Evolutionary conservation across 2,113 vertebrate species (phyloP).

Genomic region (Dipodomys merriami): DNA sequence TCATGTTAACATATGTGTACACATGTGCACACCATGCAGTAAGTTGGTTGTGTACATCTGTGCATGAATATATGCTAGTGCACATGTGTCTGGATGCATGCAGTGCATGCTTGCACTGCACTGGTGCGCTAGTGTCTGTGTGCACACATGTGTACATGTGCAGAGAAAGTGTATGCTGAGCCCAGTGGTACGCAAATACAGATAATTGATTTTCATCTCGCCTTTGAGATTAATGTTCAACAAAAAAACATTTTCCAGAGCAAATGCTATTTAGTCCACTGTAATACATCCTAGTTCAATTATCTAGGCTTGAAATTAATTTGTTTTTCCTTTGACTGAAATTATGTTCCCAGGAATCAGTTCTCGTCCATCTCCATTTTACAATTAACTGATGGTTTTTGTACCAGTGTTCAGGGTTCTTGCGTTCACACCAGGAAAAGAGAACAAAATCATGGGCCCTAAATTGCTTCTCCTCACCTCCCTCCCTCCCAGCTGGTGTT

Average conservation of each 20-base stretch:
- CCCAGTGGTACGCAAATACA: not conserved
- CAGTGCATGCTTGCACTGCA: not conserved
- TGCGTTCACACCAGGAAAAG: not conserved
- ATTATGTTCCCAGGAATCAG: constrained; percentile 7
- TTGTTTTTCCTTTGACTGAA: constrained; percentile 6
- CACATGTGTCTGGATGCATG: not conserved
- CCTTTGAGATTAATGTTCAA: not conserved
- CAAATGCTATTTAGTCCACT: not conserved
- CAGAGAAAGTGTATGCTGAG: not conserved
- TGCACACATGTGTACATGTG: not conserved
- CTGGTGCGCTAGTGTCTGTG: not conserved
- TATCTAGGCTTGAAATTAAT: not conserved
- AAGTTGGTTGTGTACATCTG: too few relatives aligned
- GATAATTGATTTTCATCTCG: not conserved
- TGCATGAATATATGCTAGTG: too few relatives aligned
- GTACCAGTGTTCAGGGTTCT: not conserved
- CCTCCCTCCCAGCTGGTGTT: too few relatives aligned
- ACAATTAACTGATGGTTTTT: not conserved
- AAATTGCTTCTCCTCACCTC: not conserved
- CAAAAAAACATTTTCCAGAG: not conserved
- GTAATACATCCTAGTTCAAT: not conserved
- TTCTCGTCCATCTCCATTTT: constrained; percentile 1
- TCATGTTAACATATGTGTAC: too few relatives aligned
- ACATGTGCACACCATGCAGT: too few relatives aligned
- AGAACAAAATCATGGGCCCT: not conserved